Percentiles rank a stretch among this genome's conserved stretches.
Evolutionary conservation across 1,140 invertebrate species (phyloP).

Genomic region (Araneus ventricosus): DNA sequence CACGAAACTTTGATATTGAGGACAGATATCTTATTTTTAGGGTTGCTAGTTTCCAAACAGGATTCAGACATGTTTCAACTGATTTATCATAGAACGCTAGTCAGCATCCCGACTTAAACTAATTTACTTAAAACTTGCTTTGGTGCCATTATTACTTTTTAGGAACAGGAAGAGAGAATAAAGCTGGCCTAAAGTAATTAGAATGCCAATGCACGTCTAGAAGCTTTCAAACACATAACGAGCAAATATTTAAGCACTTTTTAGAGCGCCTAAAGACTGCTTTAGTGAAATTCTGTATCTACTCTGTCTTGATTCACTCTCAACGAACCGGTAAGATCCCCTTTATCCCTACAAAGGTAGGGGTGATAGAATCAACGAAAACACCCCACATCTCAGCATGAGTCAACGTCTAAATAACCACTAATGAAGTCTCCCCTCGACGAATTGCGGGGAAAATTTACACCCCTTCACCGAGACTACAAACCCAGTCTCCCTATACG

Average conservation of each 20-base stretch:
- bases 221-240: not conserved
- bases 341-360: not conserved
- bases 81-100: no score
- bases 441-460: not conserved
- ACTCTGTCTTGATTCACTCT: not conserved
- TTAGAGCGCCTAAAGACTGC: not conserved
- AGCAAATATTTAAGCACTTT: not conserved
- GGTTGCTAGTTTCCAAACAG: no score
- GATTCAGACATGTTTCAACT: no score
- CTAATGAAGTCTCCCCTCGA: constrained; percentile 45
- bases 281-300: not conserved
- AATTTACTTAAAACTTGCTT: no score
- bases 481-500: not conserved
- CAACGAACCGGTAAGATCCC: not conserved
- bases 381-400: constrained; percentile 25
- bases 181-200: no score
- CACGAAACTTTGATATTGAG: no score
- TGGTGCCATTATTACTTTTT: no score
- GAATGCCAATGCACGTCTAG: not conserved
- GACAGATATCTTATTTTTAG: no score
- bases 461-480: not conserved
- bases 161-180: no score
- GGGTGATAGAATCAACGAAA: not conserved
- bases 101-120: no score
- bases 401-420: constrained; percentile 47